Evolutionary conservation across 2,113 vertebrate genomes (phyloP).

Genomic region (Pardalotus punctatus): DNA sequence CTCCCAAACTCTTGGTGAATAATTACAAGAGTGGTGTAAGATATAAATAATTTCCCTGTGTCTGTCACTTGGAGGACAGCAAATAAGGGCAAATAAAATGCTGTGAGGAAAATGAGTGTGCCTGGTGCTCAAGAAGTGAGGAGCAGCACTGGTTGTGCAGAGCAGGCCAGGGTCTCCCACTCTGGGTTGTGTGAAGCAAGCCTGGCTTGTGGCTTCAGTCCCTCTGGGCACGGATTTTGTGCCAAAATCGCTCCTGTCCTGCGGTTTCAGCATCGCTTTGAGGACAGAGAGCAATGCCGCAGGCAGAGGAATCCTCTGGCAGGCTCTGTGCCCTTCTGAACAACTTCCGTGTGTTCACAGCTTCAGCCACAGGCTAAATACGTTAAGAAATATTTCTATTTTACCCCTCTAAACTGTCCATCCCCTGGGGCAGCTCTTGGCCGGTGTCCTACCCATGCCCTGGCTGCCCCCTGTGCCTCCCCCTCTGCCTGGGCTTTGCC

Average conservation of each 20-base stretch:
- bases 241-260: not conserved
- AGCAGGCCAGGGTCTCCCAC: not conserved
- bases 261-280: accelerated
- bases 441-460: accelerated
- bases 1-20: not conserved
- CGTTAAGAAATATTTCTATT: not conserved
- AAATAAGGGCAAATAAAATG: not conserved
- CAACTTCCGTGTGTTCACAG: not conserved
- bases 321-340: not conserved
- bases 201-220: not conserved
- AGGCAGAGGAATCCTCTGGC: not conserved
- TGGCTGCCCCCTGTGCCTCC: not conserved
- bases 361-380: not conserved
- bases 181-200: not conserved
- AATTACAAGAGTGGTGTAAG: not conserved
- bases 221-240: not conserved
- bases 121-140: not conserved
- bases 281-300: not conserved
- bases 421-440: not conserved
- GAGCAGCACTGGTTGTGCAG: not conserved
- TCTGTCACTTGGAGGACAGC: not conserved
- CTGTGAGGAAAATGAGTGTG: not conserved
- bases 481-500: not conserved
- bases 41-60: not conserved
- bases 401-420: not conserved